Evolutionary conservation across 2,888 invertebrate genomes (phyloP).

Genomic region (Lasioglossum vierecki): DNA sequence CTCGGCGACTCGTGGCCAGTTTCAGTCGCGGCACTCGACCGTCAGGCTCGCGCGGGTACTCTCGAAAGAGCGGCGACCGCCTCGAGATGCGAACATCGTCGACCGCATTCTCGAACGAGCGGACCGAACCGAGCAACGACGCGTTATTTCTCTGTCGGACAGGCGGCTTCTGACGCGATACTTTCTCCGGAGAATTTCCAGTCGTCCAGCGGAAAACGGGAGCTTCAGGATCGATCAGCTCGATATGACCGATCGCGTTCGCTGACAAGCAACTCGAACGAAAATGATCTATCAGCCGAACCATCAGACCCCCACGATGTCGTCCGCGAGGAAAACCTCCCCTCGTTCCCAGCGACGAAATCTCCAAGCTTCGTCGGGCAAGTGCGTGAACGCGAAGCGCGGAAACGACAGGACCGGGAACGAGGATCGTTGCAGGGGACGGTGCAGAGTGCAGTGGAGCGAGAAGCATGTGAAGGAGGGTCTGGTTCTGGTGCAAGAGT

Average conservation of each 20-base stretch:
- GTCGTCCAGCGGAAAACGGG: not conserved
- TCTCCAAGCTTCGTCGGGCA: constrained; percentile 72
- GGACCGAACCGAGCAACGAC: constrained; percentile 20
- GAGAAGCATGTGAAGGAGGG: constrained; percentile 85
- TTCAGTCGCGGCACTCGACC: constrained; percentile 80
- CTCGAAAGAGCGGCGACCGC: constrained; percentile 46
- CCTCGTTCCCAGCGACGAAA: constrained; percentile 78
- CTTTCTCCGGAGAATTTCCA: not conserved
- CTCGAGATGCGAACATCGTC: constrained; percentile 69
- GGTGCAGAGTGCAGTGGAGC: constrained; percentile 84
- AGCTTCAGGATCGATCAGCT: not conserved
- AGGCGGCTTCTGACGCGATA: constrained; percentile 13
- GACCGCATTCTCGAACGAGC: constrained; percentile 1
- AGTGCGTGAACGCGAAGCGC: constrained; percentile 65
- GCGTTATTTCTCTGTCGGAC: not conserved
- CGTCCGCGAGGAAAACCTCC: constrained; percentile 80
- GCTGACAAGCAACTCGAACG: not conserved
- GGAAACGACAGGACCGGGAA: constrained; percentile 56
- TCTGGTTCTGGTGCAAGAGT: constrained; percentile 84
- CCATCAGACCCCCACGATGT: constrained; percentile 81
- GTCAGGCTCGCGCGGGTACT: constrained; percentile 74
- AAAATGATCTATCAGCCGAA: constrained; percentile 79
- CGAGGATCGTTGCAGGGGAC: constrained; percentile 79
- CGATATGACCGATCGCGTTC: not conserved
- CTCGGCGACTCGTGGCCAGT: constrained; percentile 74